These are phyloP conservation scores for Uloborus plumipes DNA, from an alignment of 2,888 invertebrate genomes.

Conservation along the genomic window DNA sequence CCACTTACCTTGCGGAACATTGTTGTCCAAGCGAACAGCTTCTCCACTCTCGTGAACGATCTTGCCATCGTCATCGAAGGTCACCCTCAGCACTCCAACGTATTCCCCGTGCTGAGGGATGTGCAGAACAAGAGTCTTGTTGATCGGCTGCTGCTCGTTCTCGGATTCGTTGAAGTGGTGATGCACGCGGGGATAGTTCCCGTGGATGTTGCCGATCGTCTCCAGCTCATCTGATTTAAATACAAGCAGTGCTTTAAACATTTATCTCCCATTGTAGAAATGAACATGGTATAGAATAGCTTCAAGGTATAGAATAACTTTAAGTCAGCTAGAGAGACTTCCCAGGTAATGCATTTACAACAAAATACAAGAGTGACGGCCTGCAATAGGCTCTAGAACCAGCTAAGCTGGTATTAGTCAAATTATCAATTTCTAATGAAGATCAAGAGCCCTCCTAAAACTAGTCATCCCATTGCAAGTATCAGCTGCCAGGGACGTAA, in stretches of 20 bases:
- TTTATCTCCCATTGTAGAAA: background rate
- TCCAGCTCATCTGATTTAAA: constrained; percentile 73
- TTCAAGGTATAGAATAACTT: background rate
- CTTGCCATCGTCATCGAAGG: constrained; percentile 82
- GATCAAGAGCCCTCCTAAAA: no score
- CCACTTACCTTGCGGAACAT: constrained; percentile 76
- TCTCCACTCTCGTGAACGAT: constrained; percentile 79
- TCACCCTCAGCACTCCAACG: constrained; percentile 81
- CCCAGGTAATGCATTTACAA: no score
- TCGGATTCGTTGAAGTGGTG: constrained; percentile 72
- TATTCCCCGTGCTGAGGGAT: constrained; percentile 93
- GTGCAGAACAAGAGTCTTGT: constrained; percentile 80
- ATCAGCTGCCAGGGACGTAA: no score
- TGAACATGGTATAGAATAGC: no score
- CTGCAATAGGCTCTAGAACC: no score
- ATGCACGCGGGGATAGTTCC: constrained; percentile 81
- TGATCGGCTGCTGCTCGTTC: constrained; percentile 72
- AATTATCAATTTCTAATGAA: no score
- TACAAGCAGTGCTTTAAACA: no score
- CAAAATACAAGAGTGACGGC: no score
- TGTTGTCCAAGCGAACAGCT: constrained; percentile 77
- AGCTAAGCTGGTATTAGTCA: no score
- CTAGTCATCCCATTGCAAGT: no score
- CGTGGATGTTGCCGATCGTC: constrained; percentile 80
- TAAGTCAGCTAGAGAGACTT: no score